Evolutionary conservation across 2,113 vertebrate species (phyloP).

Genomic region (Halcyon senegalensis): DNA sequence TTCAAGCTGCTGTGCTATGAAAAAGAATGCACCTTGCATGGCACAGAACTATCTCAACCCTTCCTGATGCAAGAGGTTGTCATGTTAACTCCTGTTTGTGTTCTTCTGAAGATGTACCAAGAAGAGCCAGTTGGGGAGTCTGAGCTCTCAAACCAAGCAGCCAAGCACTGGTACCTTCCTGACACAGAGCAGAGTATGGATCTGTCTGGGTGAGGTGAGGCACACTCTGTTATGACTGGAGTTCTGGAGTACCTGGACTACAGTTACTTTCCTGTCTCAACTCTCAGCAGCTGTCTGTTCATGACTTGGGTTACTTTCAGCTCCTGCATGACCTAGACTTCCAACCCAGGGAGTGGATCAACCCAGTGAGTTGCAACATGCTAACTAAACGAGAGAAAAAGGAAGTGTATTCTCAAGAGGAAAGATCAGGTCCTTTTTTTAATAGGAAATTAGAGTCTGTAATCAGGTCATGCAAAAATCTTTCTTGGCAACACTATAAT

Average conservation of each 20-base stretch:
- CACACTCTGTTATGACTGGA: neutral
- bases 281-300: neutral
- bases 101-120: neutral
- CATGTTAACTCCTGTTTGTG: neutral
- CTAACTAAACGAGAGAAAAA: neutral
- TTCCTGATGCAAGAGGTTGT: neutral
- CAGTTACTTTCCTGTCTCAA: neutral
- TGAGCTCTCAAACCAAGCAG: neutral
- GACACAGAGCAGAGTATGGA: neutral
- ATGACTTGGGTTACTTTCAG: neutral
- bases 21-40: accelerated
- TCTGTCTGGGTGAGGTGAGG: neutral
- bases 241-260: neutral
- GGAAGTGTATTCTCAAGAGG: neutral
- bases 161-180: neutral
- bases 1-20: neutral
- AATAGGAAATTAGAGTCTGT: neutral
- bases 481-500: neutral
- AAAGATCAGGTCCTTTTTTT: neutral
- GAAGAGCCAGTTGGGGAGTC: neutral
- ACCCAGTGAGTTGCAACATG: neutral
- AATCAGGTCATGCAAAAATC: neutral
- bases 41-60: neutral
- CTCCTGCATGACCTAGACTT: neutral
- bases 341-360: neutral